These are phyloP conservation scores for Syngnathus acus DNA, from an alignment of 2,797 vertebrate species.

Conservation along the genomic window DNA sequence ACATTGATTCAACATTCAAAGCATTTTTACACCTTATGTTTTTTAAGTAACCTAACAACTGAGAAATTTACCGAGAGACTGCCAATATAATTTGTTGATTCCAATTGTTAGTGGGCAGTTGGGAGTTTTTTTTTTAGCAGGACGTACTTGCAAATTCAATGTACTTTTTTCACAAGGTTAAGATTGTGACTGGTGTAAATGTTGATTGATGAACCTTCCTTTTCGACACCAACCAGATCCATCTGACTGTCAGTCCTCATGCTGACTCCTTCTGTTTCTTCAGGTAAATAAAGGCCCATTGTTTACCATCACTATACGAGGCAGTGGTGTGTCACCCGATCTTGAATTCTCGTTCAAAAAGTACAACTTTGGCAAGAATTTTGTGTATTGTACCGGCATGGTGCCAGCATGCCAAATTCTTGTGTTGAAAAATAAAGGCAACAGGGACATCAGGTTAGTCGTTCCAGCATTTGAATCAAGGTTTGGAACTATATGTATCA, in stretches of 20 bases:
- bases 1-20: too few relatives aligned
- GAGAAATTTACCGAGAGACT: too few relatives aligned
- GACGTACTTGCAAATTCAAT: too few relatives aligned
- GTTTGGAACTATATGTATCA: background rate
- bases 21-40: too few relatives aligned
- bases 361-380: slow-evolving; percentile 79
- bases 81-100: too few relatives aligned
- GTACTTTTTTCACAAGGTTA: too few relatives aligned
- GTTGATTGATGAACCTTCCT: too few relatives aligned
- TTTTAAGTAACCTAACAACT: too few relatives aligned
- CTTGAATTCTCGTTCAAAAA: slow-evolving; percentile 80
- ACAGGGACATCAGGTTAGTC: slow-evolving; percentile 60
- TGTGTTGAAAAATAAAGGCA: slow-evolving; percentile 73
- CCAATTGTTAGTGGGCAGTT: background rate
- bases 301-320: slow-evolving; percentile 64
- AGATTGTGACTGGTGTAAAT: too few relatives aligned
- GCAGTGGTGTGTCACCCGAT: slow-evolving; percentile 58
- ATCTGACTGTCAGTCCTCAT: background rate
- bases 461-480: background rate
- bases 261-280: background rate
- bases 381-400: slow-evolving; percentile 74
- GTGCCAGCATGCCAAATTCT: slow-evolving; percentile 59
- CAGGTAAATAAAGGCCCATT: slow-evolving; percentile 77
- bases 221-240: background rate
- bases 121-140: too few relatives aligned